Conservation (phyloP, 2,113 vertebrate genomes). For the Caretta caretta region DNA sequence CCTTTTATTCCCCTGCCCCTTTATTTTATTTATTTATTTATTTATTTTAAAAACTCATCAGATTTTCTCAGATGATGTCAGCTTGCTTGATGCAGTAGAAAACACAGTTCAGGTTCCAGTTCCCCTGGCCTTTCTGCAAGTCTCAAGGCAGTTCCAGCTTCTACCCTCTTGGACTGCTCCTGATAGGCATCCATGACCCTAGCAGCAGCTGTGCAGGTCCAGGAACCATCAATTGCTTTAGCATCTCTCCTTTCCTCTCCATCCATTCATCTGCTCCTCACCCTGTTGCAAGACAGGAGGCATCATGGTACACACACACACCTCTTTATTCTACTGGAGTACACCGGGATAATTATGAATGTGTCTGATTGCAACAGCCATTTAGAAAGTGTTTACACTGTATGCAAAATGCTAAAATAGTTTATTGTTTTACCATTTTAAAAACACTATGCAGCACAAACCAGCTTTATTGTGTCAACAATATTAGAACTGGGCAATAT, state of each 20-base stretch:
- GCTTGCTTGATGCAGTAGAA: background rate
- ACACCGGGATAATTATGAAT: background rate
- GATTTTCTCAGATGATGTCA: background rate
- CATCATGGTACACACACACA: background rate
- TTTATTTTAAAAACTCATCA: background rate
- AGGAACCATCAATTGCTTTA: background rate
- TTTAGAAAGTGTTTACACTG: background rate
- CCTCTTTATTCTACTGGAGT: background rate
- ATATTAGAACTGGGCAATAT: background rate
- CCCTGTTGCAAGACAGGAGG: background rate
- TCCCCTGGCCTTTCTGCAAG: background rate
- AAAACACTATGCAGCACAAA: background rate
- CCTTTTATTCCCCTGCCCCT: background rate
- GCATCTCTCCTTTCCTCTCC: background rate
- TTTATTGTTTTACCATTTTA: conserved; percentile 21
- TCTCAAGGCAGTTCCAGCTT: background rate
- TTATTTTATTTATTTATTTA: background rate
- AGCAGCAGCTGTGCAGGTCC: background rate
- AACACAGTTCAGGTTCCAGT: background rate
- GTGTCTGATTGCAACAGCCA: background rate
- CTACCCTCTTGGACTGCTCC: background rate
- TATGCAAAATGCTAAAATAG: background rate
- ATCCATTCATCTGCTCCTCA: background rate
- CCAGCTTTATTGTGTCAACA: background rate
- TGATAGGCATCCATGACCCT: background rate